phyloP scores from a whole-genome alignment of 2,113 vertebrate species.

The Urocynchramus pylzowi region DNA sequence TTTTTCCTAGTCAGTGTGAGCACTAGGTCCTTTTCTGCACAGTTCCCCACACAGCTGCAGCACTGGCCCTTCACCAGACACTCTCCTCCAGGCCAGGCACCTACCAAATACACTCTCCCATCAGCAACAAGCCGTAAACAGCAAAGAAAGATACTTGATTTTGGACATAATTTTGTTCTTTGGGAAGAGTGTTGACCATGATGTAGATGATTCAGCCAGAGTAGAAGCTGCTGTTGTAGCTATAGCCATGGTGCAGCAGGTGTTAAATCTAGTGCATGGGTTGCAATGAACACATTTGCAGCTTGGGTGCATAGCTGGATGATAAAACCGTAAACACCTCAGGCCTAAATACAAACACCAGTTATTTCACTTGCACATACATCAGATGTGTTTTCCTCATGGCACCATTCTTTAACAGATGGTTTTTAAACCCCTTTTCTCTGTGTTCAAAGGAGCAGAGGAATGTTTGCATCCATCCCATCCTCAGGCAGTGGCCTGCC shows the following conservation, averaged over 20 bases:
- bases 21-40: neutral
- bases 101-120: neutral
- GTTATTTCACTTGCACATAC: neutral
- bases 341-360: slow-evolving; percentile 50
- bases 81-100: neutral
- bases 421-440: neutral
- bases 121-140: neutral
- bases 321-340: slow-evolving; percentile 23
- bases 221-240: neutral
- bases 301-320: neutral
- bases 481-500: neutral
- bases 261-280: neutral
- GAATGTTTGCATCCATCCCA: slow-evolving; percentile 5
- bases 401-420: neutral
- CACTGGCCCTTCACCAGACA: neutral
- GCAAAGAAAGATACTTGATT: neutral
- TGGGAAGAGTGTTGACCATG: neutral
- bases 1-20: neutral
- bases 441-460: neutral
- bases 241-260: neutral
- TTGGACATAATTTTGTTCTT: neutral
- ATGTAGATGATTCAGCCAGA: neutral
- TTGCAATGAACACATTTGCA: neutral
- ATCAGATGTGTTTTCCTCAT: slow-evolving; percentile 1
- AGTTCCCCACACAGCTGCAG: neutral